Conservation (phyloP, 2,113 vertebrate species). For the Galbula dea region DNA sequence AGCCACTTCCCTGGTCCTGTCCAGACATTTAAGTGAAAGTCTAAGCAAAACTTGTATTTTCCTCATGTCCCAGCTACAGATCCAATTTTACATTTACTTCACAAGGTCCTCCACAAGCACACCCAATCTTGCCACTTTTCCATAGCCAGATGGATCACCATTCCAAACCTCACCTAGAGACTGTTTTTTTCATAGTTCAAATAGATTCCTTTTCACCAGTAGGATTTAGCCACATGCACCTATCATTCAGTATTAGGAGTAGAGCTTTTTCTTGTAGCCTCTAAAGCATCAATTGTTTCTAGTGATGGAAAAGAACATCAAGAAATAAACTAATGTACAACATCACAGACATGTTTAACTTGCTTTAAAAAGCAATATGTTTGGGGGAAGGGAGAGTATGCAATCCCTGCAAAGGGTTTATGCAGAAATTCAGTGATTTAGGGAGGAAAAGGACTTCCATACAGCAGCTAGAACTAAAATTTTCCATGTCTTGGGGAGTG, state of each 20-base stretch:
- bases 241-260: neutral
- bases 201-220: neutral
- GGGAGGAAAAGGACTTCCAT: neutral
- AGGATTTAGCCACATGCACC: neutral
- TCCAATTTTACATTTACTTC: neutral
- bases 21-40: neutral
- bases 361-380: neutral
- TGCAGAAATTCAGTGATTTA: neutral
- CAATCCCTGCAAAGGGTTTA: accelerated
- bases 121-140: neutral
- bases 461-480: neutral
- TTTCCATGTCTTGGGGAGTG: neutral
- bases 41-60: neutral
- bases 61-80: neutral
- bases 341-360: neutral
- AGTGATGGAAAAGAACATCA: neutral
- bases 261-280: neutral
- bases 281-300: neutral
- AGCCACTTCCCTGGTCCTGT: neutral
- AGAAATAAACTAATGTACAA: neutral
- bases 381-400: neutral
- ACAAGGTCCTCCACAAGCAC: neutral
- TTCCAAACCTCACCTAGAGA: neutral
- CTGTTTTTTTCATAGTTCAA: neutral
- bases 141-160: neutral